Evolutionary conservation across 2,797 vertebrate species (phyloP), one percentile per base, ranked within the genome.

Genomic region (Xenops minutus): DNA sequence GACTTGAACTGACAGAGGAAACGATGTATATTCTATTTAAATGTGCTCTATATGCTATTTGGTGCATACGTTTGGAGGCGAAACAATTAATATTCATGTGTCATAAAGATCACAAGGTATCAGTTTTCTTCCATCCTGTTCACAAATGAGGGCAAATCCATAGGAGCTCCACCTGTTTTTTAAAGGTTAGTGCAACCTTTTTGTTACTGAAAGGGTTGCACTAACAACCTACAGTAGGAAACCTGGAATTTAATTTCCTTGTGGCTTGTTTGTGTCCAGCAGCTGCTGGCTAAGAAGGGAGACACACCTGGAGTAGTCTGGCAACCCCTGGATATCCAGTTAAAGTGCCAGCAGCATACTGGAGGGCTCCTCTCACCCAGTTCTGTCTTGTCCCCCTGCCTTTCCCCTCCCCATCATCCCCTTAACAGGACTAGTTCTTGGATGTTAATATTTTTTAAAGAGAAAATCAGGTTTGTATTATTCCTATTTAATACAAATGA

Each of bases 341-440:
- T 72, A 43, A 4, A 36, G 41, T 36, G 9, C 30, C 20, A 79
- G 44, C 5, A 9, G 39, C 32, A 18, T 21, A 19, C 26, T 29
- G 58, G 51, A 66, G 15, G 27, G 27, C 15, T 84, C 27, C 18
- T 43, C 14, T 88, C 5, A 5, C 8, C 16, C 24, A 48, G 3
- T 63, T 71, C 41, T 75, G 14, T 21, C 16, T 78, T 56, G 7
- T 58, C 17, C 14, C 5, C 2, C 9, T 39, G 17, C 51, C 20
- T 17, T 9, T 36, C 18, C 5, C 1, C 5, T 34, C 2, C 5
- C 4, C 3, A 12, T 5, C 29, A 12, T 5, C 2, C 20, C 29
- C 30, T 64, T 32, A 32, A 14, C 3, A 69, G 6, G 14, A 29
- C 41, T 58, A 36, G 46, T 56, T 89, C 32, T 36, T 83, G 37